phyloP scores from a whole-genome alignment of 2,113 vertebrate species.

The Chaetorhynchus papuensis region DNA sequence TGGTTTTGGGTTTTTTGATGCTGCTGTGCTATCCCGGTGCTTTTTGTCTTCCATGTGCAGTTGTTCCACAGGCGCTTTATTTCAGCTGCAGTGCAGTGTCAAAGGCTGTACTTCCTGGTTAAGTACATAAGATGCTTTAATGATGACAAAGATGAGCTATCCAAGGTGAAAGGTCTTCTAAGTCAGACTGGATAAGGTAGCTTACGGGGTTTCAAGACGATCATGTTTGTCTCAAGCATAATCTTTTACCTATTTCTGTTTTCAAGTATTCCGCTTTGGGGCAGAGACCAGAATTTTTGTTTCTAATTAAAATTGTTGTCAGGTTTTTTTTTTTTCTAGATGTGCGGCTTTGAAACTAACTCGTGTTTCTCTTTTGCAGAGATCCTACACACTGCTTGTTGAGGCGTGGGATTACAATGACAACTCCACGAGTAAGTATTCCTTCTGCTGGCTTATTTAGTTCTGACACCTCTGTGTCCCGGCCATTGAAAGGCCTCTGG shows the following conservation, averaged over 20 bases:
- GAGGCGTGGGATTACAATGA: constrained; percentile 96
- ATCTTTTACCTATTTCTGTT: constrained; percentile 63
- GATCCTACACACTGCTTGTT: constrained; percentile 95
- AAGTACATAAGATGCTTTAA: constrained; percentile 54
- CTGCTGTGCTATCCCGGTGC: not conserved
- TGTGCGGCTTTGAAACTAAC: not conserved
- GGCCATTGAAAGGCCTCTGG: not conserved
- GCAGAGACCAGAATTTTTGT: not conserved
- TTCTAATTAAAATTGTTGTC: not conserved
- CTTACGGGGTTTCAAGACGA: constrained; percentile 39
- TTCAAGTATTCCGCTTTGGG: not conserved
- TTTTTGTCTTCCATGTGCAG: not conserved
- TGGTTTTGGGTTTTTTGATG: not conserved
- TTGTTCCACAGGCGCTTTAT: not conserved
- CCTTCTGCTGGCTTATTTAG: not conserved
- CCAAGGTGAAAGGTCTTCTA: constrained; percentile 54
- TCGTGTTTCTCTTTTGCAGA: constrained; percentile 78
- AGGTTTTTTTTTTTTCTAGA: no score
- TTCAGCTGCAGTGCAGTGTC: not conserved
- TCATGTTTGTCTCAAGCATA: constrained; percentile 34
- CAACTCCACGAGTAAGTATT: constrained; percentile 89
- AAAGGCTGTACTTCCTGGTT: constrained; percentile 45
- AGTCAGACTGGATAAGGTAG: constrained; percentile 54
- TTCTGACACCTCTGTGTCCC: not conserved
- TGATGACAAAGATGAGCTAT: constrained; percentile 44